Evolutionary conservation across 30 jellyfish, hydroid and myxozoan species (phyloP), one percentile per base, ranked within the genome.

Genomic region (Chrysaora quinquecirrha): DNA sequence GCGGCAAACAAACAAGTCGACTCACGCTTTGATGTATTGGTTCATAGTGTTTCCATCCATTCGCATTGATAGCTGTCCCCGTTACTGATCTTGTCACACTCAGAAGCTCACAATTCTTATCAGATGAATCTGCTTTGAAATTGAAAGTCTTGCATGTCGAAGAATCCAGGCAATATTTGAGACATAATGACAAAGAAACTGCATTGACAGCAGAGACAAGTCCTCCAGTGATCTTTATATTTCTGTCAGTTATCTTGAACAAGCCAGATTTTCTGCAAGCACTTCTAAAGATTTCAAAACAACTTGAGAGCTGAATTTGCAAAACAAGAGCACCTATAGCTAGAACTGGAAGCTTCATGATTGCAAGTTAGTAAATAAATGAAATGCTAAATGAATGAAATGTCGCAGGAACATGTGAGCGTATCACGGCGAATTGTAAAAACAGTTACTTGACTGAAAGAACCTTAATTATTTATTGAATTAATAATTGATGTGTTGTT

Each of bases 1-100:
- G 16, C 1, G 11, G 19, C 7, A 71, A 33, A 3, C 32, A 30
- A 23, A 3, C 30, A 49, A 34, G 12, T n/a, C 12, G 30, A 3
- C 89, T 34, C 50, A 78, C 89, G 63, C 66, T 16, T 28, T 78
- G 89, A 21, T 64, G 50, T 27, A 46, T 43, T 16, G 89, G 74
- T 35, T 78, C 89, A 43, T 78, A 78, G 18, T 78, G 89, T 24
- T 64, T 78, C 82, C 89, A 78, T 3, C 75, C 82, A 1, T 61
- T 20, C 0, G 80, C 76, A 48, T 1, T 54, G 21, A 64, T 19
- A 12, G 54, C 14, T 14, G 14, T 14, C 11, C 54, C 54, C 6
- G 54, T 3, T 3, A 38, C 54, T 3, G 54, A 6, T 64, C 81
- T 34, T 0, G 81, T 78, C 4, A 34, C 34, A 20, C 60, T 47